Base-by-base conservation (phyloP, 2,113 vertebrate genomes). In the Excalfactoria chinensis region DNA sequence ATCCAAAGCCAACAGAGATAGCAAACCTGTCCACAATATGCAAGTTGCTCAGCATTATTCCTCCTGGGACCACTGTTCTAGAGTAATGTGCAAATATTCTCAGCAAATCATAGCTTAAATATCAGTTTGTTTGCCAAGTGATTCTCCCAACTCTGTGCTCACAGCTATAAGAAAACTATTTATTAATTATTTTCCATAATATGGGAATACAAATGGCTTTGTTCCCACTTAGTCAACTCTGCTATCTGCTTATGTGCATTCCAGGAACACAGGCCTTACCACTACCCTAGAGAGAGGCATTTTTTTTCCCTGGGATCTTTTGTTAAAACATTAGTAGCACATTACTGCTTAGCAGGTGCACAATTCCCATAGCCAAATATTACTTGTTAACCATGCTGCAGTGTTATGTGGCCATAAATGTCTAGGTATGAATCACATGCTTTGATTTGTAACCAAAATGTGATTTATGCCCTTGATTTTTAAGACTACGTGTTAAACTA, bases 111-210 rank as follows among this genome's bases (percentile, higher is more conserved):
- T 56, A 82, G 71, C 63, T 90, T 94, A 93, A 94, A 86, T 79
- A 94, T 76, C 75, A 60, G 32, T 48, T 79, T 89, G 59, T 89
- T 95, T 95, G 88, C 91, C 92, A 94, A 91, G 76, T 2, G 14
- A 84, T 86, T 93, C 84, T 95, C 91, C 59, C 25, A 14, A 41
- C 70, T 82, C 90, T 30, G 68, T 85, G 59, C 74, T 92, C 46
- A 74, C 70, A 93, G 41, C 37, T 80, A 58, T 48, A 28, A 94
- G 86, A 90, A 94, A 93, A 86, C 74, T 95, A 96, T 95, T 94
- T 96, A 95, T 95, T 96, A 95, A 96, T 94, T 95, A 91, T 94
- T 96, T 96, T 95, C 94, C 92, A 73, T 91, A 93, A 84, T 96
- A 90, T 82, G 79, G 77, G 90, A 91, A 89, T 84, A 90, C 70